A percentile compares a stretch with the other conserved stretches of the same genome.
These are phyloP conservation scores for Andrena marginata DNA, from an alignment of 2,888 invertebrate genomes.

Conservation along the genomic window DNA sequence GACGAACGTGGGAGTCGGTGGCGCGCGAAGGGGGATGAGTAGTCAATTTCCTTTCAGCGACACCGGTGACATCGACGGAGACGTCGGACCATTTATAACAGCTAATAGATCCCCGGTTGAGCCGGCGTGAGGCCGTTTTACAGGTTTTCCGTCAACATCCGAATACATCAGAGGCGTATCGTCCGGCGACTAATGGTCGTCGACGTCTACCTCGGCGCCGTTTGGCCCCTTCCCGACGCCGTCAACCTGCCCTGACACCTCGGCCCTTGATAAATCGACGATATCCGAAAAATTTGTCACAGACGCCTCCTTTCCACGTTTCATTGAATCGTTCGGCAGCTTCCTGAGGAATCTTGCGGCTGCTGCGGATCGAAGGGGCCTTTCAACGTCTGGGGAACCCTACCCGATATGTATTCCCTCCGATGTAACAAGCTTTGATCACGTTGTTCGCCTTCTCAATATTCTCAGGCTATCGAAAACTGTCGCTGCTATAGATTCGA, in stretches of 20 bases:
- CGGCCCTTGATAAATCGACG: conserved; percentile 79
- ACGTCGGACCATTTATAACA: conserved; percentile 82
- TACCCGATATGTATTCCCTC: neutral
- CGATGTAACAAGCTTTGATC: neutral
- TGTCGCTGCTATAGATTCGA: neutral
- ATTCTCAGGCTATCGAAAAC: neutral
- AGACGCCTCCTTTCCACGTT: conserved; percentile 55
- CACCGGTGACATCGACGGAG: conserved; percentile 79
- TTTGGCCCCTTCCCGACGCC: conserved; percentile 60
- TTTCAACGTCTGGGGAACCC: neutral
- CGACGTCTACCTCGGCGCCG: conserved; percentile 71
- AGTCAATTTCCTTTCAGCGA: conserved; percentile 82
- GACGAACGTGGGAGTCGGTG: conserved; percentile 68
- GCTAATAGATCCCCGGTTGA: conserved; percentile 79
- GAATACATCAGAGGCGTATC: conserved; percentile 76
- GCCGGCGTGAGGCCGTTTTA: conserved; percentile 79
- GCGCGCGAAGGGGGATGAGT: conserved; percentile 73
- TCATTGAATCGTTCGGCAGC: conserved; percentile 65
- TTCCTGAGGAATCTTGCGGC: conserved; percentile 24
- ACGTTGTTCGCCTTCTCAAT: neutral
- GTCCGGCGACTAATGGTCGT: conserved; percentile 76
- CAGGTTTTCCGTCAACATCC: conserved; percentile 83
- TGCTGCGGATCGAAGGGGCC: conserved; percentile 15
- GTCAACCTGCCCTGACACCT: conserved; percentile 56
- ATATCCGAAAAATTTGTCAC: conserved; percentile 81